Conservation (phyloP, 2,113 vertebrate genomes). For the Campylomormyrus tamandua region DNA sequence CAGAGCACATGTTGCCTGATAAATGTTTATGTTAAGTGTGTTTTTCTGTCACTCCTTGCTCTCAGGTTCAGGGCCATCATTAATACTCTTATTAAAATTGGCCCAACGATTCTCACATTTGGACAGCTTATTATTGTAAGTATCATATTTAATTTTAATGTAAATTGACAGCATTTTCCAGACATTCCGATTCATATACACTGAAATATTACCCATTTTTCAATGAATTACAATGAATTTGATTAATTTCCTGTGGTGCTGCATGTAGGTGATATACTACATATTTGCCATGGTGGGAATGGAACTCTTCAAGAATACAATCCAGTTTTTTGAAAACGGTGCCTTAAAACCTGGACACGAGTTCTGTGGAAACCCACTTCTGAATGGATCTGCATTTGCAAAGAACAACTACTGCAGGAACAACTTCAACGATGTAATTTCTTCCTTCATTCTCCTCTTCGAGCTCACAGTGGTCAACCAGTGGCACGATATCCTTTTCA, state of each 20-base stretch:
- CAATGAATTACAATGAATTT: neutral
- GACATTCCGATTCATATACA: neutral
- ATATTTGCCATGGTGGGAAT: slow-evolving; percentile 84
- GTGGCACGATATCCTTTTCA: slow-evolving; percentile 89
- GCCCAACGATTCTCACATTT: slow-evolving; percentile 80
- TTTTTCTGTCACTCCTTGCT: slow-evolving; percentile 1
- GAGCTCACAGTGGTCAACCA: slow-evolving; percentile 93
- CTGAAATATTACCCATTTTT: neutral
- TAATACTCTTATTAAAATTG: slow-evolving; percentile 82
- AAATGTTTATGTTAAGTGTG: neutral
- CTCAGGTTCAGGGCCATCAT: slow-evolving; percentile 80
- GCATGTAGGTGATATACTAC: slow-evolving; percentile 77
- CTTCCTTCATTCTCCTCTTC: slow-evolving; percentile 72
- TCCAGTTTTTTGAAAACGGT: slow-evolving; percentile 60
- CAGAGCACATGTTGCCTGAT: neutral
- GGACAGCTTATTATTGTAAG: slow-evolving; percentile 82
- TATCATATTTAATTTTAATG: slow-evolving; percentile 7
- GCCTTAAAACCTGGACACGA: slow-evolving; percentile 35
- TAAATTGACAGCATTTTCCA: neutral
- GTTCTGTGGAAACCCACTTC: slow-evolving; percentile 71
- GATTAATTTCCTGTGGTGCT: neutral
- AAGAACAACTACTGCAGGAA: slow-evolving; percentile 80
- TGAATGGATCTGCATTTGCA: slow-evolving; percentile 69
- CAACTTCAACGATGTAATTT: slow-evolving; percentile 81
- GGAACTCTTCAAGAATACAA: slow-evolving; percentile 77